These are phyloP conservation scores for Spodoptera exigua DNA, from an alignment of 2,888 invertebrate species.

Conservation along the genomic window DNA sequence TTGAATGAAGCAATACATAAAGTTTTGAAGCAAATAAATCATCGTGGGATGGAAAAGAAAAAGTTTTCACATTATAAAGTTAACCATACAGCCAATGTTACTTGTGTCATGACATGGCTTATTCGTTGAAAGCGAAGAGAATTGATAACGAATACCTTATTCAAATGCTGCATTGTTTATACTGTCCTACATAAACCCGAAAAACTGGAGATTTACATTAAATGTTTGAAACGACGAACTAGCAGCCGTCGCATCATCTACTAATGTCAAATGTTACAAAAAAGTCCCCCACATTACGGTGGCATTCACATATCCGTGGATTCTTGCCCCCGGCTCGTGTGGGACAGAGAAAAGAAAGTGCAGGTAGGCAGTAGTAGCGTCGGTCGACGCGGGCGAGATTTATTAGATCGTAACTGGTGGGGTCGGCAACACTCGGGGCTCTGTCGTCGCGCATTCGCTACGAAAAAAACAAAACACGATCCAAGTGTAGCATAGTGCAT, in stretches of 20 bases:
- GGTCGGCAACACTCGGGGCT: slow-evolving; percentile 77
- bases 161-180: slow-evolving; percentile 52
- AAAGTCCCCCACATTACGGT: slow-evolving; percentile 69
- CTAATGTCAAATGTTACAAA: slow-evolving; percentile 67
- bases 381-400: slow-evolving; percentile 78
- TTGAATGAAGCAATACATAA: slow-evolving; percentile 15
- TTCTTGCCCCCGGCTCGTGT: slow-evolving; percentile 72
- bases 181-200: slow-evolving; percentile 52
- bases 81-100: slow-evolving; percentile 45
- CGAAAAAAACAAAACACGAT: slow-evolving; percentile 60
- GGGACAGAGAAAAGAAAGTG: slow-evolving; percentile 87
- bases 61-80: slow-evolving; percentile 52
- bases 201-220: slow-evolving; percentile 38
- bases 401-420: slow-evolving; percentile 87
- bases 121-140: slow-evolving; percentile 46
- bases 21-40: slow-evolving; percentile 30
- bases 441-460: slow-evolving; percentile 70
- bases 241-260: slow-evolving; percentile 43
- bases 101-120: slow-evolving; percentile 44
- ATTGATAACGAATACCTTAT: slow-evolving; percentile 52
- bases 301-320: slow-evolving; percentile 70
- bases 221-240: slow-evolving; percentile 29
- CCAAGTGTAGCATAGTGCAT: slow-evolving; percentile 33
- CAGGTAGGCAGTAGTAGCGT: slow-evolving; percentile 81
- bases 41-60: slow-evolving; percentile 32